phyloP scores from a whole-genome alignment of 2,113 vertebrate species.

The Aspidoscelis tigris region DNA sequence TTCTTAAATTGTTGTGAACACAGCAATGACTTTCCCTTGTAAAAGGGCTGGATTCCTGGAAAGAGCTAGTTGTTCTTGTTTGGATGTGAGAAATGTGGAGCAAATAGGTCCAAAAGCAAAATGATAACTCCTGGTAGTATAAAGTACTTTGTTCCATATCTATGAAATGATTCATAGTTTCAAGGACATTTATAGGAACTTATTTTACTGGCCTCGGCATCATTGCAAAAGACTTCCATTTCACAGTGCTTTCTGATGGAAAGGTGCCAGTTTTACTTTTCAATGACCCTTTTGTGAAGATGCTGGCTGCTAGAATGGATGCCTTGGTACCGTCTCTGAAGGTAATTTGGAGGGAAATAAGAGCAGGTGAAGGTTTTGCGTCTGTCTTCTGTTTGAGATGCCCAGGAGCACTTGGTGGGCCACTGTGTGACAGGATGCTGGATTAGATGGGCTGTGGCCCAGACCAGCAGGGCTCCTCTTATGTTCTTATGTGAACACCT shows the following conservation, averaged over 20 bases:
- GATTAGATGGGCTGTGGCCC: too few species aligned
- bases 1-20: background rate
- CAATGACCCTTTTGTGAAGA: slow-evolving; percentile 41
- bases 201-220: background rate
- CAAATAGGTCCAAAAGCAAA: background rate
- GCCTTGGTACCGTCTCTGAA: too few species aligned
- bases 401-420: too few species aligned
- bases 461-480: too few species aligned
- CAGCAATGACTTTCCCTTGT: background rate
- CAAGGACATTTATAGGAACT: slow-evolving; percentile 23
- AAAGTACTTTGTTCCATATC: background rate
- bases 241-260: slow-evolving; percentile 40
- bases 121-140: background rate
- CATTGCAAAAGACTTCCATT: background rate
- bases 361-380: too few species aligned
- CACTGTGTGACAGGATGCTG: too few species aligned
- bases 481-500: too few species aligned
- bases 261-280: slow-evolving; percentile 44
- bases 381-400: too few species aligned
- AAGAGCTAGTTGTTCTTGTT: background rate
- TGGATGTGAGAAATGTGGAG: accelerated
- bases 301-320: slow-evolving; percentile 45
- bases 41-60: background rate
- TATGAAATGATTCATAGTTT: slow-evolving; percentile 8
- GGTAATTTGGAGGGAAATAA: too few species aligned